phyloP scores from a whole-genome alignment of 2,797 vertebrate genomes.

The Uromys caudimaculatus region DNA sequence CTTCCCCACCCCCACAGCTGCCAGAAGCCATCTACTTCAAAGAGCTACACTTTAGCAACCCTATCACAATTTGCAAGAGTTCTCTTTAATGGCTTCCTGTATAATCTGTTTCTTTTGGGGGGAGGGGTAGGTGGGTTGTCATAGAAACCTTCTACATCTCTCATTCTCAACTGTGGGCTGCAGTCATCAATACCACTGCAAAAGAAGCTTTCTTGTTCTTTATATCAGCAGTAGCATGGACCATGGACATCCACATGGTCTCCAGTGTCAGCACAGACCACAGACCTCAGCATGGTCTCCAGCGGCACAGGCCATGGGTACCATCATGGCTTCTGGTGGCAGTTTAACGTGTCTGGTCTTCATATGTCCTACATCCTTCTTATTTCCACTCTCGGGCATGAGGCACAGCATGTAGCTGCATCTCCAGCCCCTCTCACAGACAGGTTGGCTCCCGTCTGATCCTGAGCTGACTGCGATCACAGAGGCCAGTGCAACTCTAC shows the following conservation, averaged over 20 bases:
- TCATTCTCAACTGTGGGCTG: neutral
- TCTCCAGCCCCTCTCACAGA: neutral
- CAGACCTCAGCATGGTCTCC: neutral
- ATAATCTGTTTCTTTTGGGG: neutral
- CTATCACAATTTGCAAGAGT: neutral
- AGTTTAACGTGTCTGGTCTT: neutral
- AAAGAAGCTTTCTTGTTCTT: neutral
- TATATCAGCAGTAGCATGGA: neutral
- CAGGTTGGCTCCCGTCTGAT: neutral
- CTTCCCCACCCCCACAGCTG: no score
- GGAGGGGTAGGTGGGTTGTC: neutral
- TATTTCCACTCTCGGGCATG: neutral
- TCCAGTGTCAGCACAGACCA: neutral
- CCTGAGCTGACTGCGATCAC: neutral
- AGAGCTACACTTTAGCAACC: neutral
- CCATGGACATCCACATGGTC: neutral
- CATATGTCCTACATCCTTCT: neutral
- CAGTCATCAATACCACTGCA: neutral
- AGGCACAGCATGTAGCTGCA: neutral
- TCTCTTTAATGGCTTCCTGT: neutral
- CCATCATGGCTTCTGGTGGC: neutral
- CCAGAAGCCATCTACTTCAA: no score
- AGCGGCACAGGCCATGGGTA: neutral
- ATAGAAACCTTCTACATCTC: neutral
- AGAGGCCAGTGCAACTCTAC: neutral